phyloP scores from a whole-genome alignment of 1,140 invertebrate species.

The Drosophila leontia region DNA sequence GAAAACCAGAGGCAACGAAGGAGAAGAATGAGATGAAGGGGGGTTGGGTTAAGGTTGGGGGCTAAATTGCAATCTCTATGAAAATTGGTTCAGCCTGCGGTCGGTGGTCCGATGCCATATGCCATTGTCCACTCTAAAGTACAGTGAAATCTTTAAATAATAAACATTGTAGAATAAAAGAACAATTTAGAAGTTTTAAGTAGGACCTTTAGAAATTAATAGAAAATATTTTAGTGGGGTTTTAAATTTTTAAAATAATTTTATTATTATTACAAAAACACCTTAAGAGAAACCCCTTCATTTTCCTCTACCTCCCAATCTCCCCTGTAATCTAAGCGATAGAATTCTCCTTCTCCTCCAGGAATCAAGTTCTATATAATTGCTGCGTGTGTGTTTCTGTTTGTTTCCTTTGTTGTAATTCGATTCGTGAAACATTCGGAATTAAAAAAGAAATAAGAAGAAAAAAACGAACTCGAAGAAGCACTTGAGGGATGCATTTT shows the following conservation, averaged over 20 bases:
- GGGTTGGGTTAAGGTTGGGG: constrained; percentile 22
- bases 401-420: constrained; percentile 54
- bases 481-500: constrained; percentile 71
- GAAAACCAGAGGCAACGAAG: background rate
- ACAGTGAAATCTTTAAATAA: constrained; percentile 6
- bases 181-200: background rate
- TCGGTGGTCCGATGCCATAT: constrained; percentile 40
- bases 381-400: constrained; percentile 35
- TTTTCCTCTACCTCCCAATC: background rate
- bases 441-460: constrained; percentile 7
- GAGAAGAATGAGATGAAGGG: background rate
- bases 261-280: background rate
- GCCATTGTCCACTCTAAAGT: constrained; percentile 14
- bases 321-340: constrained; percentile 2
- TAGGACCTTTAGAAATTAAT: background rate
- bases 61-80: constrained; percentile 63
- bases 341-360: constrained; percentile 11
- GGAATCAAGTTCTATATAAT: constrained; percentile 45
- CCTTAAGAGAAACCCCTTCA: background rate
- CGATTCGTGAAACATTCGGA: constrained; percentile 47
- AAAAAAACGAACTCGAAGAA: constrained; percentile 11
- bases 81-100: constrained; percentile 71
- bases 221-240: background rate
- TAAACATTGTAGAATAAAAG: background rate
- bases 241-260: background rate